Percentiles rank a stretch among this genome's conserved stretches.
These are phyloP conservation scores for Drosophila seclusa DNA, from an alignment of 2,888 invertebrate genomes.

Conservation along the genomic window DNA sequence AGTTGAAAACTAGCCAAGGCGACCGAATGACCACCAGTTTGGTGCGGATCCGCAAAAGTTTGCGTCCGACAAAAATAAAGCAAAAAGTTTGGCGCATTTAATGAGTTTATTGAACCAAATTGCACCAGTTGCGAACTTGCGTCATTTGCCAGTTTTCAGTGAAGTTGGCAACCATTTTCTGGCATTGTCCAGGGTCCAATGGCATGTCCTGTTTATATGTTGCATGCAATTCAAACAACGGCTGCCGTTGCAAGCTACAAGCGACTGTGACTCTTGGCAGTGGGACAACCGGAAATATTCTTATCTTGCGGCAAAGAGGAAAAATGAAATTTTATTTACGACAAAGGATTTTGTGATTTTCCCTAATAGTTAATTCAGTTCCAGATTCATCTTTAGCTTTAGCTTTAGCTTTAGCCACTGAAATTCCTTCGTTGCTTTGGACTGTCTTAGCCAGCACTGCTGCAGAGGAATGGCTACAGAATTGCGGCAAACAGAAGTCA, in stretches of 20 bases:
- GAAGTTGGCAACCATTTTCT: slow-evolving; percentile 43
- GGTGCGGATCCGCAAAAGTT: slow-evolving; percentile 50
- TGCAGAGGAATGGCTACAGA: slow-evolving; percentile 52
- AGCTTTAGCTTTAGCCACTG: slow-evolving; percentile 8
- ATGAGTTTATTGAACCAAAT: slow-evolving; percentile 80
- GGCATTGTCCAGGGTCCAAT: slow-evolving; percentile 36
- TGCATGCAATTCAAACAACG: slow-evolving; percentile 17
- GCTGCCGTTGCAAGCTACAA: slow-evolving; percentile 35
- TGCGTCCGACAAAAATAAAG: slow-evolving; percentile 20
- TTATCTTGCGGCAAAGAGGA: slow-evolving; percentile 58
- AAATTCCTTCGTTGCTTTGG: slow-evolving; percentile 48
- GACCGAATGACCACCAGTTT: slow-evolving; percentile 71
- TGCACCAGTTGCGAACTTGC: slow-evolving; percentile 67
- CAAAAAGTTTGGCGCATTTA: slow-evolving; percentile 68
- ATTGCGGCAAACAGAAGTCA: slow-evolving; percentile 82
- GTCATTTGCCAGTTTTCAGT: slow-evolving; percentile 54
- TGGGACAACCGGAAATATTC: slow-evolving; percentile 56
- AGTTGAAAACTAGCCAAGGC: slow-evolving; percentile 69
- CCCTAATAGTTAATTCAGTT: slow-evolving; percentile 63
- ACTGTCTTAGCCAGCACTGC: slow-evolving; percentile 48
- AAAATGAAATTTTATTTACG: slow-evolving; percentile 66
- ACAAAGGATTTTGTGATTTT: slow-evolving; percentile 64
- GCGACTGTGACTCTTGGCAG: slow-evolving; percentile 47
- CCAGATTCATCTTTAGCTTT: slow-evolving; percentile 11
- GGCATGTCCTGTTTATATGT: slow-evolving; percentile 47